These are phyloP conservation scores for Pocillopora meandrina DNA, from an alignment of 92 coral and sea anemone genomes.

Conservation along the genomic window DNA sequence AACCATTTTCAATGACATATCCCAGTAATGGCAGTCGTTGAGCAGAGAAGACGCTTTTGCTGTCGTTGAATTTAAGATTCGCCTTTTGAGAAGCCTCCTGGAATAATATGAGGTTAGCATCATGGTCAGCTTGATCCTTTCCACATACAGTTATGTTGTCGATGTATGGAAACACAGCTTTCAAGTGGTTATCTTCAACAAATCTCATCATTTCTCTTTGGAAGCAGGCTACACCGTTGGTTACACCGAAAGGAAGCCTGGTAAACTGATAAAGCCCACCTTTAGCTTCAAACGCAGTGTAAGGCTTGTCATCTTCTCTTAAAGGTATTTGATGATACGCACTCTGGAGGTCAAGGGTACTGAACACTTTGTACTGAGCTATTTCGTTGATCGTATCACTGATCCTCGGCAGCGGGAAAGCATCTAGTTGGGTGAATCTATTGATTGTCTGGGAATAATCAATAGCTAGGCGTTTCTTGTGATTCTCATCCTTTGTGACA, in stretches of 20 bases:
- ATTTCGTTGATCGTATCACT: constrained; percentile 62
- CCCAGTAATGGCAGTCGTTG: too few species aligned
- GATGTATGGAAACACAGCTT: constrained; percentile 56
- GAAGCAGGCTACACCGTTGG: constrained; percentile 60
- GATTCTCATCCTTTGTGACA: constrained; percentile 58
- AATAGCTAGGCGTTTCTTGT: constrained; percentile 62
- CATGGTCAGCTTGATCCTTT: constrained; percentile 32
- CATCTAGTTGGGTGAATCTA: constrained; percentile 59
- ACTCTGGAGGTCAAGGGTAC: constrained; percentile 17
- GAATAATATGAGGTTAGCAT: constrained; percentile 42
- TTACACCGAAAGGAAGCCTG: constrained; percentile 64
- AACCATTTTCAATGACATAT: constrained; percentile 38
- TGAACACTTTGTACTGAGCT: constrained; percentile 49
- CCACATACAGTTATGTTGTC: constrained; percentile 43
- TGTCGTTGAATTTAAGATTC: constrained; percentile 40
- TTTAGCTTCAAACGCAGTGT: constrained; percentile 62
- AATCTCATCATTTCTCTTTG: constrained; percentile 55
- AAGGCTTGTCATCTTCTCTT: constrained; percentile 60
- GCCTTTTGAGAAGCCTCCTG: constrained; percentile 53
- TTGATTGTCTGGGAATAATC: constrained; percentile 70
- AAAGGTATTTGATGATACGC: constrained; percentile 61
- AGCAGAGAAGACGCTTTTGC: constrained; percentile 40
- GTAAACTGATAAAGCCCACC: constrained; percentile 58
- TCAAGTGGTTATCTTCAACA: constrained; percentile 39
- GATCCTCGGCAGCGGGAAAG: constrained; percentile 66